These are phyloP conservation scores for Drosophila ananassae DNA, from an alignment of 1,140 invertebrate species.

Conservation along the genomic window DNA sequence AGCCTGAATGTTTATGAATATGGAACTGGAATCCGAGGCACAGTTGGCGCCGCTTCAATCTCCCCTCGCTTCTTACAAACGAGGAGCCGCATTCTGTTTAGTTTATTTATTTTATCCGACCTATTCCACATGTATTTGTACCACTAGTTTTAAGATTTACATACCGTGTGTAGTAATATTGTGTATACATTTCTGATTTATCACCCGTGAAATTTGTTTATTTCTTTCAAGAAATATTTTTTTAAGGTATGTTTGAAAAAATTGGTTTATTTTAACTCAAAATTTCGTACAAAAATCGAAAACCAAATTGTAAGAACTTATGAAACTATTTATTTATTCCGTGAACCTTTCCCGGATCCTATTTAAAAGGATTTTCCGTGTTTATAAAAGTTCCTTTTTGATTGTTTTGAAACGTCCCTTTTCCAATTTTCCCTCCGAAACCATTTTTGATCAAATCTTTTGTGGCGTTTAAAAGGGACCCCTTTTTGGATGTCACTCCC, in stretches of 20 bases:
- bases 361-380: not conserved
- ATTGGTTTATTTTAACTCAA: not conserved
- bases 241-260: too few species aligned
- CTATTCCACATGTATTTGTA: constrained; percentile 72
- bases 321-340: not conserved
- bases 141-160: constrained; percentile 71
- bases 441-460: constrained; percentile 11
- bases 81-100: constrained; percentile 50
- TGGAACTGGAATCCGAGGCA: constrained; percentile 23
- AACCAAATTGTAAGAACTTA: too few species aligned
- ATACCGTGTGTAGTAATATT: constrained; percentile 80
- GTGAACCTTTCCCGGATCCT: constrained; percentile 1
- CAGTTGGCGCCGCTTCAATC: constrained; percentile 30
- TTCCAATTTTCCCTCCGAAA: not conserved
- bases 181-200: constrained; percentile 74
- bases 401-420: not conserved
- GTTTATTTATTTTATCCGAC: constrained; percentile 73
- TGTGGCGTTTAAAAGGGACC: not conserved
- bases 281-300: too few species aligned
- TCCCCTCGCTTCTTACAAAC: constrained; percentile 10
- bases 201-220: constrained; percentile 18
- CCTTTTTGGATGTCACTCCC: not conserved
- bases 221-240: not conserved
- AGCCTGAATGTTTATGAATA: constrained; percentile 6
- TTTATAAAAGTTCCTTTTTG: not conserved